Percentiles rank a stretch among this genome's conserved stretches.
Conservation (phyloP, 2,113 vertebrate genomes). For the Anguilla japonica region DNA sequence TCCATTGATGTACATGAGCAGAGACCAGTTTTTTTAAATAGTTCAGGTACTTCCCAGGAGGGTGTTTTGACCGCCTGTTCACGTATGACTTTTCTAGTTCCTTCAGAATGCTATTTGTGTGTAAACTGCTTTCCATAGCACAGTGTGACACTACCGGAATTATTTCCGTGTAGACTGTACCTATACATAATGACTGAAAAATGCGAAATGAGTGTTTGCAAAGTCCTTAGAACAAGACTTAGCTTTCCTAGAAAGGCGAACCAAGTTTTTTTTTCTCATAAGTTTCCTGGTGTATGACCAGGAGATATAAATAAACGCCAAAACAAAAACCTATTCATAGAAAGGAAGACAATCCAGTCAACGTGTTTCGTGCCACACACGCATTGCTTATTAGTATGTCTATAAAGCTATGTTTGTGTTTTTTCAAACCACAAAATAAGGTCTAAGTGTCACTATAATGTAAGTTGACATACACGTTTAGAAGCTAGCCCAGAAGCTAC, state of each 20-base stretch:
- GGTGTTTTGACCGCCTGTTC: neutral
- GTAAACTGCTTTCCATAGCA: neutral
- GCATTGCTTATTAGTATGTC: neutral
- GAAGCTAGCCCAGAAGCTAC: neutral
- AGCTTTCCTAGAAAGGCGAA: neutral
- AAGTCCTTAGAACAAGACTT: neutral
- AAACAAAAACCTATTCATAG: no score
- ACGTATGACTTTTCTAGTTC: neutral
- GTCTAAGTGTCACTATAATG: neutral
- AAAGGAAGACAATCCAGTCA: neutral
- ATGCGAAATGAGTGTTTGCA: no score
- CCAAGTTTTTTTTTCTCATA: neutral
- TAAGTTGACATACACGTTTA: neutral
- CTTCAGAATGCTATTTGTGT: neutral
- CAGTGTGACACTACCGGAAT: neutral
- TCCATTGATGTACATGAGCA: neutral
- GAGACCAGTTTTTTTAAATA: neutral
- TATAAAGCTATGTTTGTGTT: neutral
- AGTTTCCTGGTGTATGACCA: neutral
- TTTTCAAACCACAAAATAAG: neutral
- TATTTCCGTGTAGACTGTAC: no score
- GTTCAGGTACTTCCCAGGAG: neutral
- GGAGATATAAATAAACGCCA: no score
- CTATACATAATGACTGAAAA: no score
- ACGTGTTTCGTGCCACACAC: neutral